Conservation (phyloP, 2,797 vertebrate genomes). For the Coreius guichenoti region DNA sequence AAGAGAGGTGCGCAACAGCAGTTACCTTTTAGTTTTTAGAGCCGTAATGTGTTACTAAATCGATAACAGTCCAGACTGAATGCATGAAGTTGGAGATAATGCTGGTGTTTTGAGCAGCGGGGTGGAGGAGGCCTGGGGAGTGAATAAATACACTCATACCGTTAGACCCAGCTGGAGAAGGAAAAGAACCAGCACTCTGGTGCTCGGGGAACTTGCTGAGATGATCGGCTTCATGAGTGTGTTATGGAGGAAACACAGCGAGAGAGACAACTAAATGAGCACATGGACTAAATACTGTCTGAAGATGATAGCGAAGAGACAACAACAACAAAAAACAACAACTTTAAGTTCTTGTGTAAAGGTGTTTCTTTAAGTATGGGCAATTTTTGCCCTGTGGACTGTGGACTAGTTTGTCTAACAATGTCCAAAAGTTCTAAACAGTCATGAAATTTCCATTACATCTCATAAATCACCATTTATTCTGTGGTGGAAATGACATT, state of each 20-base stretch:
- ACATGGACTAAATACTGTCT: slow-evolving; percentile 21
- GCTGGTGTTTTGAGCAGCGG: slow-evolving; percentile 77
- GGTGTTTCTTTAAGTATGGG: not conserved
- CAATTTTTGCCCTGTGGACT: not conserved
- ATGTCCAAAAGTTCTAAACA: not conserved
- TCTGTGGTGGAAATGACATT: not conserved
- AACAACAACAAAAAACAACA: slow-evolving; percentile 13
- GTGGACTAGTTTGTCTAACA: not conserved
- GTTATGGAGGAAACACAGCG: slow-evolving; percentile 33
- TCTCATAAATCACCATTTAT: not conserved
- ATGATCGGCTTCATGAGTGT: slow-evolving; percentile 53
- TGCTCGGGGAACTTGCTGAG: slow-evolving; percentile 44
- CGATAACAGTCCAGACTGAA: slow-evolving; percentile 82
- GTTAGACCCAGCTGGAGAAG: slow-evolving; percentile 68
- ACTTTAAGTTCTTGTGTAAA: not conserved
- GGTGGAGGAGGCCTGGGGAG: slow-evolving; percentile 65
- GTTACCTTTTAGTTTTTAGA: slow-evolving; percentile 54
- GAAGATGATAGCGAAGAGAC: slow-evolving; percentile 12
- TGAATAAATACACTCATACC: slow-evolving; percentile 76
- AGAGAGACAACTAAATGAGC: slow-evolving; percentile 43
- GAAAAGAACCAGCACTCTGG: slow-evolving; percentile 24
- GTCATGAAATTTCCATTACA: not conserved
- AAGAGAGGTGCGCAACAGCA: slow-evolving; percentile 66
- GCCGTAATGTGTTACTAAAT: slow-evolving; percentile 75
- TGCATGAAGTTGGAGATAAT: slow-evolving; percentile 75